A percentile compares a stretch with the other conserved stretches of the same genome.
These are phyloP conservation scores for Atta texana DNA, from an alignment of 1,140 invertebrate genomes.

Conservation along the genomic window DNA sequence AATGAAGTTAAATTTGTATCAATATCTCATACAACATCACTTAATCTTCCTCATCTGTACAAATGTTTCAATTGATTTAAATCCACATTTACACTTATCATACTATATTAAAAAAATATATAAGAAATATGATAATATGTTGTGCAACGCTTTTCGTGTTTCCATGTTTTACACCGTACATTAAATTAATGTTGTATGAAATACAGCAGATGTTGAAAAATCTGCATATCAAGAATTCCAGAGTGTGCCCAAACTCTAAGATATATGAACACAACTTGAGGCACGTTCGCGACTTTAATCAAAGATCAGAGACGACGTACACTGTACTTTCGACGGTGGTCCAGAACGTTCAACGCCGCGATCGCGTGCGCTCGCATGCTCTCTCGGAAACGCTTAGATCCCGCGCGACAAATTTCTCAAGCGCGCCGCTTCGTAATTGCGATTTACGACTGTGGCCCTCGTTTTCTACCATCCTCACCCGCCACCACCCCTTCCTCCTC, in stretches of 20 bases:
- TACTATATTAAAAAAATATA: not conserved
- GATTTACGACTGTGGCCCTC: constrained; percentile 82
- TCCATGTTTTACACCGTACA: not conserved
- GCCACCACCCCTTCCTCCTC: not conserved
- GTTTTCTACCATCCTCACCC: constrained; percentile 34
- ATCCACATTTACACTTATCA: not conserved
- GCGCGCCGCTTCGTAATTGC: constrained; percentile 85
- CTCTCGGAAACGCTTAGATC: constrained; percentile 81
- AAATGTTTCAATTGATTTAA: not conserved
- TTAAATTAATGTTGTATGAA: not conserved
- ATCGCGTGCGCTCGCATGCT: constrained; percentile 59
- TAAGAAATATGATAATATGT: not conserved
- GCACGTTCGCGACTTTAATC: constrained; percentile 43
- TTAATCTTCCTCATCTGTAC: not conserved
- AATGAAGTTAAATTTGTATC: not conserved
- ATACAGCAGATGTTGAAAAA: not conserved
- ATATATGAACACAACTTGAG: not conserved
- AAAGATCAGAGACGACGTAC: constrained; percentile 58
- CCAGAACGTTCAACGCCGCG: constrained; percentile 67
- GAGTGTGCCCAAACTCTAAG: constrained; percentile 15
- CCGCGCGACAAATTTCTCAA: constrained; percentile 85
- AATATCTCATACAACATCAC: not conserved
- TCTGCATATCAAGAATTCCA: constrained; percentile 1
- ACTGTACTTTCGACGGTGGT: constrained; percentile 74
- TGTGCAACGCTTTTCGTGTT: not conserved